Evolutionary conservation across 2,797 vertebrate genomes (phyloP).

Genomic region (Lepilemur septentrionalis): DNA sequence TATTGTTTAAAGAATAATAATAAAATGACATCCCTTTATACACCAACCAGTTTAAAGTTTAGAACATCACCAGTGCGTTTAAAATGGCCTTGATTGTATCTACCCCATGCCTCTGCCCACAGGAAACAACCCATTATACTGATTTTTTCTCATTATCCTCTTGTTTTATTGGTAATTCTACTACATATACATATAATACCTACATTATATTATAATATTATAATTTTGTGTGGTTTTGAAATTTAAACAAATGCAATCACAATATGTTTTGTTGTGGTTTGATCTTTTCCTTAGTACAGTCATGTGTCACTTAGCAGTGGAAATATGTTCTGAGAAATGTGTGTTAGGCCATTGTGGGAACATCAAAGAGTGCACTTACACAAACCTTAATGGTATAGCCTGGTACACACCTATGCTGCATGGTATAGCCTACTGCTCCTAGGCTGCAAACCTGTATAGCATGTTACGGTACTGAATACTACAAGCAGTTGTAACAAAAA

Average conservation of each 20-base stretch:
- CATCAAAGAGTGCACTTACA: neutral
- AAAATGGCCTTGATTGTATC: neutral
- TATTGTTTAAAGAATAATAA: neutral
- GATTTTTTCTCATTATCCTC: neutral
- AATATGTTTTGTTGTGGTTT: neutral
- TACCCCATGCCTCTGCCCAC: rapidly evolving
- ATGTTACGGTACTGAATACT: neutral
- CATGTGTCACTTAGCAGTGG: too few species aligned
- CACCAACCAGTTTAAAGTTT: neutral
- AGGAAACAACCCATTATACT: neutral
- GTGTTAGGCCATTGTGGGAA: neutral
- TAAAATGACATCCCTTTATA: neutral
- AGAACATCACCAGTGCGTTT: neutral
- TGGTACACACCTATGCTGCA: neutral
- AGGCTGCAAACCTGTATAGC: neutral
- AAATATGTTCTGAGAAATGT: neutral
- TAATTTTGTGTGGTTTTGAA: neutral
- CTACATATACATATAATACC: neutral
- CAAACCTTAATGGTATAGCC: neutral
- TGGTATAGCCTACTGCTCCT: neutral
- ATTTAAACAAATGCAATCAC: neutral
- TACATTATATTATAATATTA: neutral
- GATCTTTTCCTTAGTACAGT: neutral
- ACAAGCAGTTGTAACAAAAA: neutral
- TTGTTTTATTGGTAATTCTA: neutral